Evolutionary conservation across 2,888 invertebrate genomes (phyloP), one percentile per base, ranked within the genome.

Genomic region (Fabriciana adippe): DNA sequence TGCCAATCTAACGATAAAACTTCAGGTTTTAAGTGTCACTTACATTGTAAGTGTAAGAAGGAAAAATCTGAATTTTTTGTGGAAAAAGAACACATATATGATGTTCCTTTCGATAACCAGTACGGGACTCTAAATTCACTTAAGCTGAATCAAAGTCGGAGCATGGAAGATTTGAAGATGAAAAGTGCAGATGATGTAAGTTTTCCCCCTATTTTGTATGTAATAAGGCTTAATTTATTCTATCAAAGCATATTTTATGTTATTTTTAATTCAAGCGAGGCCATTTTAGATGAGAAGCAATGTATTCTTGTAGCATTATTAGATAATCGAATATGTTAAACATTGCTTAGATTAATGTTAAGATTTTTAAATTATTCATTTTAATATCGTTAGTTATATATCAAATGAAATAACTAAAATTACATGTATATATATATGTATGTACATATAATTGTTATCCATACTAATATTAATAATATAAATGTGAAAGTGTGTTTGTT

Each of bases 31-130:
- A 89, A 90, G 76, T 92, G 92, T 64, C 90, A 92, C 78, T 76
- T 93, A 4, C 85, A 81, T 21, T 91, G 91, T 77, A 83, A 85
- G 13, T 90, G 89, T 73, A 79, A 78, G 53, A 73, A 65, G 18
- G 67, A 68, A 74, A 86, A 80, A 31, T 88, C 89, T 0, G 83
- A 86, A 69, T 92, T 90, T 70, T 90, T 85, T 50, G 69, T 88
- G 0, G 80, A 83, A 1, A 82, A 92, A 41, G 94, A 95, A 74
- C 95, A 94, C 74, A 94, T 95, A 35, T 95, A 95, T 78, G 95
- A 95, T 72, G 94, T 94, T 74, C 95, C 95, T 0, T 94, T 88
- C 1, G 75, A 76, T 54, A 82, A 78, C 64, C 78, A 74, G 5
- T 90, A 90, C 63, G 88, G 90, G 14, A 84, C 84, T 0, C 65